Percentiles rank a stretch among this genome's conserved stretches.
These are phyloP conservation scores for Porites divaricata DNA, from an alignment of 92 coral and sea anemone genomes.

Conservation along the genomic window DNA sequence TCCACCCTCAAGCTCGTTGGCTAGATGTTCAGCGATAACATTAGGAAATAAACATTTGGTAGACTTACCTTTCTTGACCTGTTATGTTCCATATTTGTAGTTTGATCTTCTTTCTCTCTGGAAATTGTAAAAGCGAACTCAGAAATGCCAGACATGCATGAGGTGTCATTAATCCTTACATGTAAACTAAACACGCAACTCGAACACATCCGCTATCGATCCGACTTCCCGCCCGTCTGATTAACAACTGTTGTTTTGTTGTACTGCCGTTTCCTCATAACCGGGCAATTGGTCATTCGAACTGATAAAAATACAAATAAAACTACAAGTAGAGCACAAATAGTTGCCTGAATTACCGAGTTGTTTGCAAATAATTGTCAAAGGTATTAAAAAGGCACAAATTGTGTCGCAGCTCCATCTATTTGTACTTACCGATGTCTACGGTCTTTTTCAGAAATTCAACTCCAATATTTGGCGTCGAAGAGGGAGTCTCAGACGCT, in stretches of 20 bases:
- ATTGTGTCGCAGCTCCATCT: neutral
- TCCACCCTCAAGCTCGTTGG: too few relatives aligned
- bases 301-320: neutral
- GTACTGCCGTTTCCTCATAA: neutral
- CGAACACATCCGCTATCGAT: too few relatives aligned
- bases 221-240: too few relatives aligned
- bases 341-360: neutral
- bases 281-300: neutral
- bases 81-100: slow-evolving; percentile 98
- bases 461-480: slow-evolving; percentile 67
- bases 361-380: neutral
- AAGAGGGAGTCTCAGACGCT: slow-evolving; percentile 54
- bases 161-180: too few relatives aligned
- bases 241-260: too few relatives aligned
- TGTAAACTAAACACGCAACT: too few relatives aligned
- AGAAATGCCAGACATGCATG: neutral
- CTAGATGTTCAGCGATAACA: too few relatives aligned
- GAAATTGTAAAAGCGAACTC: slow-evolving; percentile 17
- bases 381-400: neutral
- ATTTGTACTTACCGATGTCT: slow-evolving; percentile 62
- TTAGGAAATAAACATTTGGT: too few relatives aligned
- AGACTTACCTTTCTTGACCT: slow-evolving; percentile 92
- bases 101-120: slow-evolving; percentile 91
- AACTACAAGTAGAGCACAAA: neutral
- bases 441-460: slow-evolving; percentile 75